phyloP scores from a whole-genome alignment of 2,113 vertebrate genomes.

The Rhinolophus sinicus region DNA sequence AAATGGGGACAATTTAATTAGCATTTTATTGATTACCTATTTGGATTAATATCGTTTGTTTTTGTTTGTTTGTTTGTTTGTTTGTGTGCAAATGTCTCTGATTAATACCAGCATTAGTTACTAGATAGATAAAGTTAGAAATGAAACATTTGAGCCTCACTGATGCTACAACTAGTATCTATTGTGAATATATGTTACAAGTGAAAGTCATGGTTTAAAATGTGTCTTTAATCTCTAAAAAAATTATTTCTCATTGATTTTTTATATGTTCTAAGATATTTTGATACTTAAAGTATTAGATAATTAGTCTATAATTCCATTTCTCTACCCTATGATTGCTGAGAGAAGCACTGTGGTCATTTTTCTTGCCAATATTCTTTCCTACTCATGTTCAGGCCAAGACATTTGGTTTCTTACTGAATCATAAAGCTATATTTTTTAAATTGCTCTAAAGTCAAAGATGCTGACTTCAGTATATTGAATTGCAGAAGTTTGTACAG shows the following conservation, averaged over 20 bases:
- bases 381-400: conserved; percentile 10
- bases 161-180: background rate
- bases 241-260: conserved; percentile 19
- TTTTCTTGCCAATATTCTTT: conserved; percentile 67
- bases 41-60: background rate
- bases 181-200: background rate
- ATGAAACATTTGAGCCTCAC: background rate
- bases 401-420: conserved; percentile 53
- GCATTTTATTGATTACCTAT: background rate
- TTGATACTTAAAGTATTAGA: conserved; percentile 38
- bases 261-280: background rate
- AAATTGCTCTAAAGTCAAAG: conserved; percentile 60
- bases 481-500: conserved; percentile 42
- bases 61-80: background rate
- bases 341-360: conserved; percentile 43
- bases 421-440: conserved; percentile 55
- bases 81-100: background rate
- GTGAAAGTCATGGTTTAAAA: background rate
- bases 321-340: conserved; percentile 34
- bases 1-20: background rate
- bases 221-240: conserved; percentile 6
- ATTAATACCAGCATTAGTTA: background rate
- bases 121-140: background rate
- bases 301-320: conserved; percentile 52
- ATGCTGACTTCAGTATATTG: conserved; percentile 39